Evolutionary conservation across 1,140 invertebrate species (phyloP), one percentile per base, ranked within the genome.

Genomic region (Eriosoma lanigerum): DNA sequence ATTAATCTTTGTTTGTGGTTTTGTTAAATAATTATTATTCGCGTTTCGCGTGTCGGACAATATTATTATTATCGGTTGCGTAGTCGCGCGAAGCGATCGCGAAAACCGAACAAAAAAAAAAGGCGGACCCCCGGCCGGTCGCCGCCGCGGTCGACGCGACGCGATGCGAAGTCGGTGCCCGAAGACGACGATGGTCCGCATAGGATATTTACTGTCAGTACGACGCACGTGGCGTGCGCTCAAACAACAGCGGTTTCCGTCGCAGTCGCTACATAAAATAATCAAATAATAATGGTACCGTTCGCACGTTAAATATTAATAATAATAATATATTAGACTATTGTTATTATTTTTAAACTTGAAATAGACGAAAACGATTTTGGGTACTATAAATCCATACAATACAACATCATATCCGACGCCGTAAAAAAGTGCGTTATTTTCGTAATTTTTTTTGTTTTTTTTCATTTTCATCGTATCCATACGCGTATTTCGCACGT

Each of bases 71-170:
- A n/a, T n/a, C n/a, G 24, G 26, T 21, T 17, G 13, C 9, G 21
- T 44, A 4, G 38, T 24, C 52, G 52, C 19, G 17, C 29, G 29
- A 32, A 12, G 29, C 29, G 60, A 26, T 62, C 29, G 64, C 64
- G 38, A 46, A 44, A 68, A 68, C 64, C n/a, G 46, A 50, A 81
- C 82, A 78, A 82, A 73, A 76, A 81, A 83, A 78, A 82, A 73
- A 76, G 73, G 73, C 73, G 73, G 73, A 56, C 38, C 54, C 54
- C 73, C 54, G 73, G 38, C 38, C 54, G 21, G 38, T 29, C 13
- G 72, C n/a, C n/a, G 72, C 50, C 68, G 68, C 38, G 46, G 68
- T 19, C 66, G 48, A 15, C 29, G 50, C 70, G 29, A 50, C 60
- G 24, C 12, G 29, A 50, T 26, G 24, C 12, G 72, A 50, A 38